phyloP scores from a whole-genome alignment of 2,797 vertebrate genomes.

The Gephyroberyx darwinii region DNA sequence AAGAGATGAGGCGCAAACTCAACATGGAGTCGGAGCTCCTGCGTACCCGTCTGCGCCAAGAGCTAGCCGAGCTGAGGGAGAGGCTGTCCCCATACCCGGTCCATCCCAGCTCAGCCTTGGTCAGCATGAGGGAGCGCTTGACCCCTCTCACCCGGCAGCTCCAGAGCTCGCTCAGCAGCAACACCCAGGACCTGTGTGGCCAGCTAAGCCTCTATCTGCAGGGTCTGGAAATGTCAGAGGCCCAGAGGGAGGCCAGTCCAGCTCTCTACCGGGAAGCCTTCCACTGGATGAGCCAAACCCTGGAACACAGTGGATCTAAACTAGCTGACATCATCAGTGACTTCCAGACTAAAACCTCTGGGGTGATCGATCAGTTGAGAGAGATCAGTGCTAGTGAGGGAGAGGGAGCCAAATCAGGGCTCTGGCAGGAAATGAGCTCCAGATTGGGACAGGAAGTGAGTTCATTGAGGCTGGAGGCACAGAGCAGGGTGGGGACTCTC shows the following conservation, averaged over 20 bases:
- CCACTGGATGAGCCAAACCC: constrained; percentile 66
- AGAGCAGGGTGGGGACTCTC: constrained; percentile 62
- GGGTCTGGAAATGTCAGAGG: constrained; percentile 56
- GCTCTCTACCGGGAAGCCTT: constrained; percentile 62
- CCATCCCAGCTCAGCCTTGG: constrained; percentile 52
- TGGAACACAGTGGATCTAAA: constrained; percentile 71
- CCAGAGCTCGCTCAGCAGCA: constrained; percentile 73
- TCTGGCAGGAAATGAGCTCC: constrained; percentile 72
- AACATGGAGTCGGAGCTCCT: constrained; percentile 78
- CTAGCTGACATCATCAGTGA: constrained; percentile 67
- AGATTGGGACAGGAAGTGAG: constrained; percentile 74
- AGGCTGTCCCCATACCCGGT: constrained; percentile 73
- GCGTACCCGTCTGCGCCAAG: constrained; percentile 74
- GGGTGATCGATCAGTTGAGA: constrained; percentile 62
- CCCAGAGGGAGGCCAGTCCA: constrained; percentile 25
- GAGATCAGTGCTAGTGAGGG: constrained; percentile 50
- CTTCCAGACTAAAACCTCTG: constrained; percentile 69
- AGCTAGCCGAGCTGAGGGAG: constrained; percentile 78
- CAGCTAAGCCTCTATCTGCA: constrained; percentile 73
- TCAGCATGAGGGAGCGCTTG: constrained; percentile 72
- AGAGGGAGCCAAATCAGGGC: constrained; percentile 40
- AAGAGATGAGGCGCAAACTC: constrained; percentile 77
- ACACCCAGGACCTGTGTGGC: constrained; percentile 75
- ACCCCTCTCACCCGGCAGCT: constrained; percentile 76
- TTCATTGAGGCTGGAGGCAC: constrained; percentile 66